Conservation (phyloP, 1,140 invertebrate genomes). For the Homalodisca vitripennis region DNA sequence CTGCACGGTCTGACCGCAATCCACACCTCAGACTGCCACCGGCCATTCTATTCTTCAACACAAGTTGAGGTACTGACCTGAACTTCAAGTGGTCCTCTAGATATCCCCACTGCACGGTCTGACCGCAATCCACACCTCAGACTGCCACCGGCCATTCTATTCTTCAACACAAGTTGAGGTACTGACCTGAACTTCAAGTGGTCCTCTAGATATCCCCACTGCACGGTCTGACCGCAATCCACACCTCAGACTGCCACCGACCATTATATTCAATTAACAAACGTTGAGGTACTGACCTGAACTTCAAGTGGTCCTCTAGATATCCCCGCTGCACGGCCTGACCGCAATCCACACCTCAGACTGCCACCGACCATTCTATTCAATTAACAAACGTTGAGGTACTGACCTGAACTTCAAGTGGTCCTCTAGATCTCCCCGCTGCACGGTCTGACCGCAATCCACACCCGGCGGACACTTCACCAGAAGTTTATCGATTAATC, state of each 20-base stretch:
- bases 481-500: slow-evolving; percentile 15
- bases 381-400: no score
- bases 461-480: slow-evolving; percentile 17
- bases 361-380: no score
- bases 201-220: no score
- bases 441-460: slow-evolving; percentile 15
- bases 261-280: no score
- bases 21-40: no score
- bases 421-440: slow-evolving; percentile 13
- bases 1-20: no score
- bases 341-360: slow-evolving; percentile 1
- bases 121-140: slow-evolving; percentile 5
- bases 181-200: no score
- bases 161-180: no score
- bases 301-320: slow-evolving; percentile 2
- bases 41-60: no score
- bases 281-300: neutral
- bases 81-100: slow-evolving; percentile 1
- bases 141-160: no score
- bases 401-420: slow-evolving; percentile 12
- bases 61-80: neutral
- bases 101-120: neutral
- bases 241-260: no score
- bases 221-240: no score
- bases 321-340: neutral